phyloP scores from a whole-genome alignment of 1,140 invertebrate genomes.

The Apolygus lucorum region DNA sequence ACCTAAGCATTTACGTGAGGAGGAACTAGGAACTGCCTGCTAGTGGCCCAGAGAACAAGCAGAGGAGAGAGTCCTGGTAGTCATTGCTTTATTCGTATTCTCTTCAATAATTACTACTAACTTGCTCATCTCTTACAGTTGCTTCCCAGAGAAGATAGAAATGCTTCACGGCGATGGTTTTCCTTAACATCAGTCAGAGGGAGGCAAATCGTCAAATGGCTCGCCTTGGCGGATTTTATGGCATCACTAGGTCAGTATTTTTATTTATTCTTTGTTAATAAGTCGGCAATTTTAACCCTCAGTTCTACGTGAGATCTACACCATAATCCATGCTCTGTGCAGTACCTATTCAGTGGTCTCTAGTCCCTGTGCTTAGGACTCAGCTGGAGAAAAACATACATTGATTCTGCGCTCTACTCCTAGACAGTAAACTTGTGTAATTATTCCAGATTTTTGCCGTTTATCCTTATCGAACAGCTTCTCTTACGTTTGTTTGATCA shows the following conservation, averaged over 20 bases:
- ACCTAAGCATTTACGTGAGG: background rate
- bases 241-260: conserved; percentile 55
- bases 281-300: conserved; percentile 17
- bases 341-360: too few relatives aligned
- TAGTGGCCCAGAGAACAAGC: background rate
- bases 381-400: too few relatives aligned
- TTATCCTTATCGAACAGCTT: too few relatives aligned
- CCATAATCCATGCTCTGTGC: too few relatives aligned
- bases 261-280: conserved; percentile 23
- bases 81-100: background rate
- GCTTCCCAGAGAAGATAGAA: background rate
- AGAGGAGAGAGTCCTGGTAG: background rate
- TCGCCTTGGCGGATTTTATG: conserved; percentile 65
- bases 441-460: too few relatives aligned
- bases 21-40: background rate
- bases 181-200: conserved; percentile 51
- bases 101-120: background rate
- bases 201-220: conserved; percentile 62
- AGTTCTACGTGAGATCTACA: too few relatives aligned
- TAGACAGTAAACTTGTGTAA: too few relatives aligned
- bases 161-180: conserved; percentile 43
- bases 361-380: too few relatives aligned
- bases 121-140: background rate
- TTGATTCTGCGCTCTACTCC: too few relatives aligned
- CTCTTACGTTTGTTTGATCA: too few relatives aligned